Evolutionary conservation across 2,113 vertebrate genomes (phyloP), one percentile per base, ranked within the genome.

Genomic region (Globicephala melas): DNA sequence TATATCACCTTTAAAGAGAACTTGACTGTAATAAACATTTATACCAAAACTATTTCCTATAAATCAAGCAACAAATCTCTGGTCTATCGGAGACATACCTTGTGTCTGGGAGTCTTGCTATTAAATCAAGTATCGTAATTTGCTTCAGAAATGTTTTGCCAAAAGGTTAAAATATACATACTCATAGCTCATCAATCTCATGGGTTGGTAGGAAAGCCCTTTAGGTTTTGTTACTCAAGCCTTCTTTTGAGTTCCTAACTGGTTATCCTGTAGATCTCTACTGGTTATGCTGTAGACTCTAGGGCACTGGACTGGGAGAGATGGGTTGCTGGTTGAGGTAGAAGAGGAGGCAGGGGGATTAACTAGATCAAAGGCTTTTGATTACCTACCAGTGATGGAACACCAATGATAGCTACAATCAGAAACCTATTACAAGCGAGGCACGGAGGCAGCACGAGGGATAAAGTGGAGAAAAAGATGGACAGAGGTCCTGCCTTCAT

Each of bases 81-180:
- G 33, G 92, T 80, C 96, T 94, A 36, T 84, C 62, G 47, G 70
- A 95, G 94, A 94, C 77, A 95, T 12, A 58, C 68, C 79, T 92
- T 97, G 81, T 88, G 92, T 93, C 95, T 80, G 55, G 70, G 74
- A 94, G 65, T 80, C 94, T 97, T 2, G 8, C 95, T 94, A 92
- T 97, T 98, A 98, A 97, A 97, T 97, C 96, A 97, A 83, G 83
- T 47, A 50, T 92, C 86, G 18, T 95, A 95, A 98, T 96, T 98
- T 97, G 94, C 80, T 93, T 97, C 94, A 95, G 83, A 97, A 98
- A 95, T 94, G 67, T 96, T 97, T 97, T 94, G 97, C 89, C 95
- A 81, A 98, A 98, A 98, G 97, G 94, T 97, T 97, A 97, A 98
- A 96, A 96, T 97, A 92, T 94, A 93, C 89, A 92, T 89, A 76